These are phyloP conservation scores for Myripristis murdjan DNA, from an alignment of 2,797 vertebrate species.

Conservation along the genomic window DNA sequence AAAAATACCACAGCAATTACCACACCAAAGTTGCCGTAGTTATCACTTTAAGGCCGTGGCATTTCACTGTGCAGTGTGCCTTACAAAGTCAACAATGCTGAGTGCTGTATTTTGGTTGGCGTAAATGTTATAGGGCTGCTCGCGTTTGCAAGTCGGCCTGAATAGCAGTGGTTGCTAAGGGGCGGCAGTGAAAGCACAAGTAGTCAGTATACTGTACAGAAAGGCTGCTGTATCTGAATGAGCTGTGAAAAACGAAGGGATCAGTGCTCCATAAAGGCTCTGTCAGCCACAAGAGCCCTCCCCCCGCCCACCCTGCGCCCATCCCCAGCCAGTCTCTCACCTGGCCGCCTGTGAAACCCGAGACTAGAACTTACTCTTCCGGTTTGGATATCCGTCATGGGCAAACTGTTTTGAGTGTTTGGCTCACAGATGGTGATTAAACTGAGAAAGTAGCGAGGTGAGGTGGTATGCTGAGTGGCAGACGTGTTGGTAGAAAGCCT, in stretches of 20 bases:
- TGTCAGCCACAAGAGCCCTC: background rate
- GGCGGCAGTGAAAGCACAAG: constrained; percentile 1
- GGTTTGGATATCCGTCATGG: constrained; percentile 25
- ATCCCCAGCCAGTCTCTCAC: constrained; percentile 36
- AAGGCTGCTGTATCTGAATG: constrained; percentile 7
- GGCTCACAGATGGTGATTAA: background rate
- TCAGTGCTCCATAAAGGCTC: constrained; percentile 17
- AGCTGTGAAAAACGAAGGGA: constrained; percentile 35
- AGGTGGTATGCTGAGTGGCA: background rate
- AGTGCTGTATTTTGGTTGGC: background rate
- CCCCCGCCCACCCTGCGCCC: background rate
- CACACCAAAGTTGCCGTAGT: too few species aligned
- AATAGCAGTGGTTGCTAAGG: constrained; percentile 1
- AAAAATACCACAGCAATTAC: too few species aligned
- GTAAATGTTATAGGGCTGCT: background rate
- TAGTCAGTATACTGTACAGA: constrained; percentile 1
- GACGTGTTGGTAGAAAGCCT: too few species aligned
- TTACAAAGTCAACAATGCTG: too few species aligned
- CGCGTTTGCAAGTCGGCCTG: background rate
- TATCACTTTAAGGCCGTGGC: too few species aligned
- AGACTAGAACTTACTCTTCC: constrained; percentile 44
- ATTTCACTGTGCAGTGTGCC: too few species aligned
- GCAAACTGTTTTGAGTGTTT: background rate
- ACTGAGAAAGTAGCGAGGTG: background rate
- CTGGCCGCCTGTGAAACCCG: constrained; percentile 42